Base-by-base conservation (phyloP, 2,113 vertebrate species). In the Prionailurus viverrinus region DNA sequence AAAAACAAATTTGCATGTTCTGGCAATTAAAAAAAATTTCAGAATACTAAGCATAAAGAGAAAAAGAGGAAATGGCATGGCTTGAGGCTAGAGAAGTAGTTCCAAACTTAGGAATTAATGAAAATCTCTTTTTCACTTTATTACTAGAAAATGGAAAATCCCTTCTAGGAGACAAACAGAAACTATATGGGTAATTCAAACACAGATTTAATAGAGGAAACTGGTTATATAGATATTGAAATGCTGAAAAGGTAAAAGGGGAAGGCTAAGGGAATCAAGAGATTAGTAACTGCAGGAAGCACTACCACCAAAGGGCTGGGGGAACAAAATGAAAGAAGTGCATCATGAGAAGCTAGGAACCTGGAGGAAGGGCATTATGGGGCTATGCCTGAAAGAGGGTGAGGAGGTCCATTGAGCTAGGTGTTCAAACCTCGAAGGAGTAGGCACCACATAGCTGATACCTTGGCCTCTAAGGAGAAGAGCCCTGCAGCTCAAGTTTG, bases 131-230 rank as follows among this genome's bases (percentile, higher is more conserved):
- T 89, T 63, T 8, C 45, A 66, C 14, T 78, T 96, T 71, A 91
- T 71, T 33, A 53, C 31, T 94, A 91, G 23, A 92, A 92, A 94
- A 83, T 39, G 4, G 51, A 87, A 91, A 93, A 90, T 13, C 23
- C 27, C 33, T 74, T 36, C 2, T 31, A 53, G 21, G 53, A 41
- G n/a, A 91, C 21, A 76, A 93, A 88, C 27, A 95, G 55, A 94
- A 94, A 91, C 18, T 48, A 81, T 48, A 90, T 68, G 55, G 45
- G 31, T 85, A 97, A 86, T 86, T 90, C 45, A 87, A 85, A 79
- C 31, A 51, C 3, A 33, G 3, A 76, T 33, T 55, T 91, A 91
- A 63, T 48, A 82, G 2, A 76, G 41, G 27, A 91, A 21, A 63
- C 16, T 74, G 21, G 21, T 66, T 94, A 97, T 18, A 93, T 0